phyloP scores from a whole-genome alignment of 1,140 invertebrate species.

The Pectinophora gossypiella region DNA sequence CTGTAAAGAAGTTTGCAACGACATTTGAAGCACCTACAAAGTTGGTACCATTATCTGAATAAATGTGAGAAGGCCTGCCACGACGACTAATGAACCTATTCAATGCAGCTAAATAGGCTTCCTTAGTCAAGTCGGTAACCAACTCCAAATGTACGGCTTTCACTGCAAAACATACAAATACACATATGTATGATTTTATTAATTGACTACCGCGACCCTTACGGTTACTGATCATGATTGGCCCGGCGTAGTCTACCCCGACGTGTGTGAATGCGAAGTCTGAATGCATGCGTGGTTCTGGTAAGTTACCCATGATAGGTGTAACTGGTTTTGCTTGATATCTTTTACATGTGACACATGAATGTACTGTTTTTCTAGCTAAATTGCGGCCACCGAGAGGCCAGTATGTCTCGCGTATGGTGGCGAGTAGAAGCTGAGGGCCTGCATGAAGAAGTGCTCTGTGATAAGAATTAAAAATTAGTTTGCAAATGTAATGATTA shows the following conservation, averaged over 20 bases:
- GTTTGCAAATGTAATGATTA: too few relatives aligned
- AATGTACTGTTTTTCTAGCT: slow-evolving; percentile 7
- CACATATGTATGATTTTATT: slow-evolving; percentile 34
- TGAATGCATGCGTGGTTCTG: too few relatives aligned
- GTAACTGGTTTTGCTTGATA: slow-evolving; percentile 8
- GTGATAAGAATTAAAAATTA: too few relatives aligned
- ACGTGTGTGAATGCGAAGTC: too few relatives aligned
- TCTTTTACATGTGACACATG: slow-evolving; percentile 15
- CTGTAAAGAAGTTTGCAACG: neutral
- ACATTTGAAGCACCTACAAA: neutral
- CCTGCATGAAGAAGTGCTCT: slow-evolving; percentile 11
- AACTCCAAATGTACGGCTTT: slow-evolving; percentile 23
- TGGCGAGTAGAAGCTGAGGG: slow-evolving; percentile 9
- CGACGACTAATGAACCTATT: slow-evolving; percentile 18
- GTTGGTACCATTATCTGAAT: slow-evolving; percentile 19
- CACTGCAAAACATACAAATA: slow-evolving; percentile 22
- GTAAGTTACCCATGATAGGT: slow-evolving; percentile 25
- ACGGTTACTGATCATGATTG: slow-evolving; percentile 29
- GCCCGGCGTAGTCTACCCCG: slow-evolving; percentile 44
- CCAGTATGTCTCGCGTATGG: slow-evolving; percentile 18
- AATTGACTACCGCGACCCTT: slow-evolving; percentile 27
- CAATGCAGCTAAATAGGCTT: slow-evolving; percentile 16
- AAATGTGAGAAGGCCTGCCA: slow-evolving; percentile 13
- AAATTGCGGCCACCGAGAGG: slow-evolving; percentile 17
- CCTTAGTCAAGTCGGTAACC: slow-evolving; percentile 10